Percentiles rank a stretch among this genome's conserved stretches.
Conservation (phyloP, 2,797 vertebrate genomes). For the Emydoidea blandingii region DNA sequence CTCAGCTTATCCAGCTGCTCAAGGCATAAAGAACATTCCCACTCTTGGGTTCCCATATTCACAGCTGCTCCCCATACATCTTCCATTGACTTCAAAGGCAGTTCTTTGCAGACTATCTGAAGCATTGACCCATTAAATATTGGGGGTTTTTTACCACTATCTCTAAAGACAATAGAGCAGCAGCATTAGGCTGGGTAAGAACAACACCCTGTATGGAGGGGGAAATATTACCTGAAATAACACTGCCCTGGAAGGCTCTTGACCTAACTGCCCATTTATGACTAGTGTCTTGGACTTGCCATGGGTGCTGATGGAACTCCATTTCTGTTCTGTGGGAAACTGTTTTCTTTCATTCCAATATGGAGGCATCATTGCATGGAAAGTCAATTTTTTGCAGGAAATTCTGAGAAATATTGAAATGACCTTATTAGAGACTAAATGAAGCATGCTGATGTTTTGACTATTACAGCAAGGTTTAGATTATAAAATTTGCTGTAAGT, state of each 20-base stretch:
- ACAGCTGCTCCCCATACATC: too few species aligned
- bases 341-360: background rate
- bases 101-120: background rate
- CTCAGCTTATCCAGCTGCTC: background rate
- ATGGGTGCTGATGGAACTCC: background rate
- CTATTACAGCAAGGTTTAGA: background rate
- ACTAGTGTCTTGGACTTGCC: background rate
- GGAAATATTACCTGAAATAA: background rate
- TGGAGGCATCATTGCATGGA: too few species aligned
- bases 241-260: background rate
- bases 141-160: background rate
- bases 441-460: background rate
- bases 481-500: too few species aligned
- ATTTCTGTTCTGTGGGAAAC: background rate
- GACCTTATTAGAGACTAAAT: background rate
- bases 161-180: background rate
- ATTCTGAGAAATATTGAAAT: background rate
- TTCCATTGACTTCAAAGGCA: background rate
- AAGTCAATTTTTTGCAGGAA: background rate
- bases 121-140: background rate
- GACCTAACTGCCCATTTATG: background rate
- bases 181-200: too few species aligned
- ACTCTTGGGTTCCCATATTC: too few species aligned
- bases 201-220: background rate
- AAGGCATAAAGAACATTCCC: background rate